Evolutionary conservation across 2,888 invertebrate genomes (phyloP), one percentile per base, ranked within the genome.

Genomic region (Metellina segmentata): DNA sequence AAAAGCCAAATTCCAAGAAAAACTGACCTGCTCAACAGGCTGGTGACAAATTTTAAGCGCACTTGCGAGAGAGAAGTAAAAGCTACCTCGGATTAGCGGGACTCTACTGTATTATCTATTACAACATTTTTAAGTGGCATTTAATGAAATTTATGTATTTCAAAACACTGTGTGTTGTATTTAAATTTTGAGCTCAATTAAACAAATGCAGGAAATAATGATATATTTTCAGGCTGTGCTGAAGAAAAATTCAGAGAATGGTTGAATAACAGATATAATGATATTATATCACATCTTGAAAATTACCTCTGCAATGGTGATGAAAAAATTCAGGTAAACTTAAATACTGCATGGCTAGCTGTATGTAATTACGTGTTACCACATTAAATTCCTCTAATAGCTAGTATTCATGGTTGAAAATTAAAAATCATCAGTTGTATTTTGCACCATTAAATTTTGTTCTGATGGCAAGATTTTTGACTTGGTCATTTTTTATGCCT

Each of bases 251-350:
- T 94, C 94, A 96, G 96, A 92, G 95, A 96, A 94, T 97, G 97
- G 97, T 95, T 98, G 74, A 95, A 96, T 85, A 96, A 96, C 93
- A 96, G 97, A 89, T 98, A 97, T 94, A 96, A 97, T 91, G 96
- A 97, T 93, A 96, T 96, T 0, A 96, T 96, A 94, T 94, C 95
- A 0, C 96, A 96, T 85, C 95, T 96, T 48, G 94, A 97, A 71
- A 95, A 95, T 49, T 96, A 96, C 89, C 95, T 97, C 89, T 95
- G 95, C 52, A 95, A 95, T 48, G 96, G 96, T 7, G 95, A 96
- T 93, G 94, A 95, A 34, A 71, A 71, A n/a, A 88, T 94, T 51
- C 93, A 93, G 93, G 94, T 94, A 93, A n/a, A 70, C 61, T 34
- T 34, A 34, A 34, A 34, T 34, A 34, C 34, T 34, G 34, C 4